Percentiles rank a stretch among this genome's conserved stretches.
phyloP scores from a whole-genome alignment of 2,888 invertebrate genomes.

The Hypomecis atomaria region DNA sequence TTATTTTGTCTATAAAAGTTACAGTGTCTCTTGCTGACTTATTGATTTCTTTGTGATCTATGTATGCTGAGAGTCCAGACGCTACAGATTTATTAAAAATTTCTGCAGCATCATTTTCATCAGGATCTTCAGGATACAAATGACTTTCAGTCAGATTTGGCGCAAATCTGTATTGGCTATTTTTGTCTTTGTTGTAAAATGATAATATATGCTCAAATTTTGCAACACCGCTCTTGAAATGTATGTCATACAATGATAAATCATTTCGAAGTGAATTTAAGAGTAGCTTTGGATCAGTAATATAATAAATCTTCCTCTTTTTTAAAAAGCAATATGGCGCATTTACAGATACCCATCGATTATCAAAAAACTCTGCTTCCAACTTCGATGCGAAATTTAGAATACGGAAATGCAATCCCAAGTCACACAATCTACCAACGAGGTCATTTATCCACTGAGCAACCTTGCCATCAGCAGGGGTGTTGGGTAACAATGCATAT shows the following conservation, averaged over 20 bases:
- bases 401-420: constrained; percentile 40
- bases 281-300: constrained; percentile 13
- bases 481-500: constrained; percentile 43
- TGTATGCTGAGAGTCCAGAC: constrained; percentile 20
- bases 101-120: constrained; percentile 7
- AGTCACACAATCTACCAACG: constrained; percentile 38
- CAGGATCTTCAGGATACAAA: constrained; percentile 6
- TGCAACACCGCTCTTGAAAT: neutral
- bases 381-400: constrained; percentile 13
- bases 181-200: constrained; percentile 19
- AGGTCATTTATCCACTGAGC: constrained; percentile 44
- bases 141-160: constrained; percentile 24
- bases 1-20: constrained; percentile 10
- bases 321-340: constrained; percentile 15
- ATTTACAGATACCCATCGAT: constrained; percentile 2
- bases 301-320: constrained; percentile 9
- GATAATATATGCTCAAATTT: constrained; percentile 20
- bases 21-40: constrained; percentile 14
- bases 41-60: constrained; percentile 13
- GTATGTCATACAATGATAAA: constrained; percentile 3
- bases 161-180: constrained; percentile 12
- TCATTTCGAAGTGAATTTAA: constrained; percentile 9
- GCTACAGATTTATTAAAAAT: constrained; percentile 20
- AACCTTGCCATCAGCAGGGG: constrained; percentile 30
- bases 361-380: constrained; percentile 20